Conservation (phyloP, 2,113 vertebrate species). For the Falcunculus frontatus region DNA sequence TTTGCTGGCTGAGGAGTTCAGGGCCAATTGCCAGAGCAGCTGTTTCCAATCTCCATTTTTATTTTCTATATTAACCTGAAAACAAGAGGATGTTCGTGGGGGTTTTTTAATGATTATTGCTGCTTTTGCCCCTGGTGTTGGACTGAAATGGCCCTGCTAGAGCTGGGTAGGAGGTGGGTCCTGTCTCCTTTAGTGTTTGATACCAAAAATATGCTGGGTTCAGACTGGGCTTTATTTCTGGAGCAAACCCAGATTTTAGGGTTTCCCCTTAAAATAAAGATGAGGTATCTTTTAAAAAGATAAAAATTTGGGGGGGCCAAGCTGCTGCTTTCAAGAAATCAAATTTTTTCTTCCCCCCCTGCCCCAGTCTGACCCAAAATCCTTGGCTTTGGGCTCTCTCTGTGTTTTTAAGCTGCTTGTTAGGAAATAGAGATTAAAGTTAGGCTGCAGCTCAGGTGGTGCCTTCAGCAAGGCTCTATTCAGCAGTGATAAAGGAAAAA, state of each 20-base stretch:
- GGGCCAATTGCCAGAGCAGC: background rate
- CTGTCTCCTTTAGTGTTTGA: background rate
- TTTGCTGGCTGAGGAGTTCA: background rate
- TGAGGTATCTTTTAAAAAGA: background rate
- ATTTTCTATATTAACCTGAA: conserved; percentile 56
- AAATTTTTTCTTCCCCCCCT: background rate
- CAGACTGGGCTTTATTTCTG: background rate
- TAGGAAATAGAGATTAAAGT: background rate
- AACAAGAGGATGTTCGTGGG: background rate
- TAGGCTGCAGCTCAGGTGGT: background rate
- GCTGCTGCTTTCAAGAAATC: background rate
- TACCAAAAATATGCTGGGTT: background rate
- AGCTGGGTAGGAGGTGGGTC: background rate
- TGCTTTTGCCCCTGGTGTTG: conserved; percentile 11
- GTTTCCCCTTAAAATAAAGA: background rate
- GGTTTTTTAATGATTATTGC: background rate
- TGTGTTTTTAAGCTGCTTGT: background rate
- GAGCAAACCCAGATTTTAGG: background rate
- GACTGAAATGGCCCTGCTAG: background rate
- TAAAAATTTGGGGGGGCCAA: background rate
- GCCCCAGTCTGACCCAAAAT: background rate
- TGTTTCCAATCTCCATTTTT: background rate
- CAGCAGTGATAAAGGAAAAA: background rate
- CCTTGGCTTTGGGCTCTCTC: background rate
- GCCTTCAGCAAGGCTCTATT: conserved; percentile 62